phyloP scores from a whole-genome alignment of 1,140 invertebrate genomes.

The Prorops nasuta region DNA sequence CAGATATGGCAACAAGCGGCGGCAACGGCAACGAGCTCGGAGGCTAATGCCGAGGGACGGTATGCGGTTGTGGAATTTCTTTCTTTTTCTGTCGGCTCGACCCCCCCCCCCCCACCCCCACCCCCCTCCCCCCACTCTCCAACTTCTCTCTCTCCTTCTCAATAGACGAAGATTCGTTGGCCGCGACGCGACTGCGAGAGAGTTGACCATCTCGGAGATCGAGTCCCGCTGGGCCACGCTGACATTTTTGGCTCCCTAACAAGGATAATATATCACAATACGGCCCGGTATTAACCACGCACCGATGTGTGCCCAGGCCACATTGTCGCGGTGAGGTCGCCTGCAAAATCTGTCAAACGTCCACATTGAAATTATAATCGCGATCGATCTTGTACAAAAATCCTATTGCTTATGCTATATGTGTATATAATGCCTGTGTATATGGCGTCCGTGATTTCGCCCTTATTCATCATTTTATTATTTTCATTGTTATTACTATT shows the following conservation, averaged over 20 bases:
- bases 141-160: no score
- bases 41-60: constrained; percentile 38
- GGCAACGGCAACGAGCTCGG: constrained; percentile 10
- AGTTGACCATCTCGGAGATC: no score
- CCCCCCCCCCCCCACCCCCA: constrained; percentile 1
- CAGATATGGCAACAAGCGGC: constrained; percentile 33
- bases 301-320: no score
- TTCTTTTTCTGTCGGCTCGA: constrained; percentile 33
- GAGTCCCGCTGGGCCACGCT: constrained; percentile 29
- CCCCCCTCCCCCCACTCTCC: no score
- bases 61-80: constrained; percentile 45
- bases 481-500: no score
- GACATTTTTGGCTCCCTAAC: constrained; percentile 21
- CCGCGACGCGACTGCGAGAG: not conserved
- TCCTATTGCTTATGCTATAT: not conserved
- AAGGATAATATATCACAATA: constrained; percentile 16
- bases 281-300: constrained; percentile 10
- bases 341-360: constrained; percentile 6
- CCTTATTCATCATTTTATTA: no score
- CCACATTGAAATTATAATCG: constrained; percentile 26
- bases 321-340: not conserved
- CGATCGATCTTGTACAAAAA: constrained; percentile 14
- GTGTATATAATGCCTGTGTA: not conserved
- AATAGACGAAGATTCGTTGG: no score
- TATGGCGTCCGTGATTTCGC: no score